Base-by-base conservation (phyloP, 53 echinoderm and acorn worm species). In the Astropecten irregularis region DNA sequence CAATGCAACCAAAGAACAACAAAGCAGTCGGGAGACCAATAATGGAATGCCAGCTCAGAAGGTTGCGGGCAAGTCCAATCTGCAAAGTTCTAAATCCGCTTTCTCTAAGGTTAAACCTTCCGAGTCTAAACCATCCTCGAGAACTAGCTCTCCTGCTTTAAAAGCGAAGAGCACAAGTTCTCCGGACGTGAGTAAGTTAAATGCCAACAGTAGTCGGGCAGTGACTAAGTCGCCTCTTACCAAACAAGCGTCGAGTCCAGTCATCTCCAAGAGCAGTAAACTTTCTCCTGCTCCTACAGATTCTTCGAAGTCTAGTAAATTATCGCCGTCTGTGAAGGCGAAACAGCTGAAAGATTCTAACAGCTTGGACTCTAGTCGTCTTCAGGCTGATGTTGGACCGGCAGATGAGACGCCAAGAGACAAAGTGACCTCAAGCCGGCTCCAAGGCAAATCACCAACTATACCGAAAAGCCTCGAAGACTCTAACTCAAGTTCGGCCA, bases 401-500 rank as follows among this genome's bases (percentile, higher is more conserved):
- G 25, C 20, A 0, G 28, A 11, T 2, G 33, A 40, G 10, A 5
- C 31, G 9, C 18, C 18, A 28, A 62, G 46, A 44, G 56, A 39
- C 40, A 25, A 19, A 2, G 21, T 16, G 10, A 38, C 18, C 4
- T 40, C 57, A 22, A 58, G 14, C 22, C 56, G 25, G 27, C 79
- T 29, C 19, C 79, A 32, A 46, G 31, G 26, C 31, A 79, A 79
- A 62, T 74, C 86, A 3, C 74, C 74, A 50, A 66, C 26, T 29
- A 33, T 66, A 49, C 86, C 72, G 37, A 85, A 51, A 27, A 64
- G 19, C 38, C 50, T 85, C n/a, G 36, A 52, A 21, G 86, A 85
- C 53, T 73, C 66, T 11, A 85, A 85, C 72, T 85, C 86, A 14
- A 85, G 86, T 85, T 64, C 76, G 8, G 86, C 86, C 11, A 85